Base-by-base conservation (phyloP, 2,888 invertebrate species). In the Leptopilina drosophilae region DNA sequence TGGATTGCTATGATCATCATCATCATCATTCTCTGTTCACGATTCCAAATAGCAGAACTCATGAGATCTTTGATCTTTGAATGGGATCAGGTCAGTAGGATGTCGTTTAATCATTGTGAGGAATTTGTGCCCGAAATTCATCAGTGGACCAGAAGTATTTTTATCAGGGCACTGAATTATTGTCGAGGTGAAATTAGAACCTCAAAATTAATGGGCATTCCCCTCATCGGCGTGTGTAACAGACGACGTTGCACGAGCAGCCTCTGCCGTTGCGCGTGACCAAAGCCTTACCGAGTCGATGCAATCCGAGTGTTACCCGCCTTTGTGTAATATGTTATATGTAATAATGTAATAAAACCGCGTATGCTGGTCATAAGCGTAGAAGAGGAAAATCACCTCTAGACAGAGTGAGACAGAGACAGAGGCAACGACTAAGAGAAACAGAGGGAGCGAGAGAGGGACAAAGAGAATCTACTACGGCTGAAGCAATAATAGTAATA, bases 251-350 rank as follows among this genome's bases (percentile, higher is more conserved):
- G 73, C 64, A 64, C 56, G 65, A 64, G 46, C 78, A 56, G 49
- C 62, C 15, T 66, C 20, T 66, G 78, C 65, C 78, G 67, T 79
- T 79, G 79, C 79, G 79, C 79, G 76, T 79, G 79, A 79, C 79
- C 79, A 76, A 79, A 79, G 78, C 78, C 75, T 78, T 53, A 64
- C 76, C 66, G 79, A 77, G 77, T 79, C 79, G 76, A 79, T 67
- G 76, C 78, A 78, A 76, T 67, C 67, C 77, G 69, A 77, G 69
- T 77, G 77, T 69, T 77, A 77, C 42, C 59, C 76, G 76, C 66
- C 76, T 78, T 76, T 65, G 73, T 78, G 64, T 75, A 42, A 75
- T 73, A 40, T 56, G 40, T 40, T 73, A 33, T 56, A 73, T 33
- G 9, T 33, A 56, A 73, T 73, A 33, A 59, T n/a, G 40, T 15